Evolutionary conservation across 1,140 invertebrate species (phyloP).

Genomic region (Drosophila subpulchrella): DNA sequence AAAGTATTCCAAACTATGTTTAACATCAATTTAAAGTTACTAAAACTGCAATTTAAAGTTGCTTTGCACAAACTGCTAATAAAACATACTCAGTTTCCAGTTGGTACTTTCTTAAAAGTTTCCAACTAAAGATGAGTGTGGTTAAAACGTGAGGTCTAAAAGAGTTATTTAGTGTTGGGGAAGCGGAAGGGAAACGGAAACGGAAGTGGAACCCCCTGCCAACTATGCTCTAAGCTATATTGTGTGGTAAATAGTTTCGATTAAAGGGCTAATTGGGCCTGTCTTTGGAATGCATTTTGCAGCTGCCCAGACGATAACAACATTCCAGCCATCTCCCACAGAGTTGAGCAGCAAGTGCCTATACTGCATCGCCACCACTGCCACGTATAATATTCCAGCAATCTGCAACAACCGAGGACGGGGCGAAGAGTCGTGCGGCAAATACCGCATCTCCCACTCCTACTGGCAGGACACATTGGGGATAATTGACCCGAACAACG

Average conservation of each 20-base stretch:
- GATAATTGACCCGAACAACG: slow-evolving; percentile 8
- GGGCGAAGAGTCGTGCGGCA: slow-evolving; percentile 46
- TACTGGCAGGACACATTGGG: slow-evolving; percentile 71
- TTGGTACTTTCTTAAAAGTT: slow-evolving; percentile 11
- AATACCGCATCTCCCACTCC: slow-evolving; percentile 64
- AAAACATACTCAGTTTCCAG: slow-evolving; percentile 6
- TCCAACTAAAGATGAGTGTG: neutral
- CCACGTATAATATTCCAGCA: slow-evolving; percentile 42
- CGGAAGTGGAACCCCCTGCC: neutral
- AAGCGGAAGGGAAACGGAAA: no score
- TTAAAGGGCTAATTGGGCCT: slow-evolving; percentile 43
- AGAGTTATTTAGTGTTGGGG: neutral
- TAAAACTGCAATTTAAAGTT: slow-evolving; percentile 21
- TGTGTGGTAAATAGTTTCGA: slow-evolving; percentile 37
- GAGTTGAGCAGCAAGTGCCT: slow-evolving; percentile 46
- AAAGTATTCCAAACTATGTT: slow-evolving; percentile 15
- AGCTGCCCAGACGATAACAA: slow-evolving; percentile 44
- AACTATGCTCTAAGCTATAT: slow-evolving; percentile 2
- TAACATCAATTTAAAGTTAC: slow-evolving; percentile 21
- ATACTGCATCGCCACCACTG: slow-evolving; percentile 46
- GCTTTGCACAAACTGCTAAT: slow-evolving; percentile 2
- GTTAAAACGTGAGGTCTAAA: slow-evolving; percentile 8
- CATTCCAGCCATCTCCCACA: slow-evolving; percentile 10
- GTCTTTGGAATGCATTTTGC: slow-evolving; percentile 35
- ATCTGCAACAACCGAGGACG: slow-evolving; percentile 29